Evolutionary conservation across 2,797 vertebrate species (phyloP).

Genomic region (Pantherophis vulpinus): DNA sequence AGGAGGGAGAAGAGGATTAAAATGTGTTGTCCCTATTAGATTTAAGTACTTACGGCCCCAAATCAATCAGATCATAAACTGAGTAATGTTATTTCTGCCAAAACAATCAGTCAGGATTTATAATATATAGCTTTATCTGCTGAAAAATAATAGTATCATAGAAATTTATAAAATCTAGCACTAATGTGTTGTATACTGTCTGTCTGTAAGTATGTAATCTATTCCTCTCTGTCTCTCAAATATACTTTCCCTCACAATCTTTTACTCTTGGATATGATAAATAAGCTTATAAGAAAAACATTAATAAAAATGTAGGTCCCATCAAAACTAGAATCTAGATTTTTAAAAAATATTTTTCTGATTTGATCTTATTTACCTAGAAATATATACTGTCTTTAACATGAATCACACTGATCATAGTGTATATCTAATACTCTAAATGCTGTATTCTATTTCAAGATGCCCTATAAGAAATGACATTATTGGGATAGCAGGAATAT

Average conservation of each 20-base stretch:
- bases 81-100: slow-evolving; percentile 62
- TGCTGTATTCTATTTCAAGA: not conserved
- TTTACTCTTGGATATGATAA: not conserved
- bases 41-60: slow-evolving; percentile 64
- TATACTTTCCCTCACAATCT: not conserved
- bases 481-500: not conserved
- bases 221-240: not conserved
- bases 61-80: slow-evolving; percentile 67
- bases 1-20: slow-evolving; percentile 53
- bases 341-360: not conserved
- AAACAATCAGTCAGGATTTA: slow-evolving; percentile 62
- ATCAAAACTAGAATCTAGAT: not conserved
- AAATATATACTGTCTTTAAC: not conserved
- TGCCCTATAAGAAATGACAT: not conserved
- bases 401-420: not conserved
- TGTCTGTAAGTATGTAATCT: slow-evolving; percentile 1
- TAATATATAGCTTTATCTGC: slow-evolving; percentile 21
- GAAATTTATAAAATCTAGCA: slow-evolving; percentile 22
- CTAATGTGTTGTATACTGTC: not conserved
- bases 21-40: slow-evolving; percentile 59
- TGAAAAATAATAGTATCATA: not conserved
- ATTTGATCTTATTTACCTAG: not conserved
- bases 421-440: not conserved
- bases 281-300: not conserved
- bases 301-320: not conserved